Base-by-base conservation (phyloP, 2,888 invertebrate species). In the Rambutsinella grinnellia region DNA sequence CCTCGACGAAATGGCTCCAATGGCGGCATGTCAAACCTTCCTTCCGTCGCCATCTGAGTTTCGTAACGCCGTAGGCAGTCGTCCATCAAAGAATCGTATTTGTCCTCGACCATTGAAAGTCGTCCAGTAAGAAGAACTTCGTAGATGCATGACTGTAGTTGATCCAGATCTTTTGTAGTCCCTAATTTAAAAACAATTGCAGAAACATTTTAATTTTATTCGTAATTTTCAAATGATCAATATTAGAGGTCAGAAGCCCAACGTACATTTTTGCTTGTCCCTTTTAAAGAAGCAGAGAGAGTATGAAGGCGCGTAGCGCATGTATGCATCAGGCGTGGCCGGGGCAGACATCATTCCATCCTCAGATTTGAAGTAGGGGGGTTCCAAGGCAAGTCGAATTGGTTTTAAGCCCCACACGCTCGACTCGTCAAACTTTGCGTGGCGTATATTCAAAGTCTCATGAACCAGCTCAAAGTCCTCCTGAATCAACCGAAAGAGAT, bases 241-340 rank as follows among this genome's bases (percentile, higher is more conserved):
- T n/a, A 8, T 21, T 6, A 19, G 3, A 54, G 10, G 49, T 19
- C 49, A 23, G 2, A 53, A 1, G 58, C 24, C 1, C 3, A 2
- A 54, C 60, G 27, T 71, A 82, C 82, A 82, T 76, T 83, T 83
- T 67, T 82, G 82, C 51, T 79, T 81, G 23, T 78, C 77, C 13
- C 62, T 60, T 54, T 76, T 66, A 56, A 69, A 72, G 51, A 79
- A 69, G 44, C 68, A 79, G 23, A 10, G 3, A 8, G 36, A 8
- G 28, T 69, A 68, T n/a, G n/a, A n/a, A 0, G 36, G 13, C 21
- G 27, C 21, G 13, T 49, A 28, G 2, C 74, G 8, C 19, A 21
- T n/a, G 1, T 15, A 8, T 5, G 60, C 62, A 13, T 74, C 71
- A 15, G 63, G 56, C 10, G 65, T 51, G 23, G 71, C 51, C 1